Base-by-base conservation (phyloP, 2,888 invertebrate genomes). In the Spicauda simplicius region DNA sequence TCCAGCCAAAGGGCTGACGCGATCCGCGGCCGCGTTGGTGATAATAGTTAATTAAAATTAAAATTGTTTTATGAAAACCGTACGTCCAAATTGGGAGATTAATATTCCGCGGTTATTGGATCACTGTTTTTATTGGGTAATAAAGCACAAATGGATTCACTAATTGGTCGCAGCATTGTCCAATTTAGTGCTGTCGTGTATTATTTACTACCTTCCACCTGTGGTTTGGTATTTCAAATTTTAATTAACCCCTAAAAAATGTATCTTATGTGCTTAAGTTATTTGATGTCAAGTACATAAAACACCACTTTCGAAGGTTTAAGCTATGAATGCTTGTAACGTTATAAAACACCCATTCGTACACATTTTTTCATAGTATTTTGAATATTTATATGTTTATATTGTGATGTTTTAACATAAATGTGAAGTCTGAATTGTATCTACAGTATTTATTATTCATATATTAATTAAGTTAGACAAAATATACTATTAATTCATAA, bases 1-100 rank as follows among this genome's bases (percentile, higher is more conserved):
- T 75, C 75, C 76, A 78, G 77, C 77, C 78, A 82, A 84, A 84
- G 78, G 80, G 74, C 73, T 70, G 70, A 77, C 74, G 74, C 72
- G 77, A 76, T 78, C 76, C 73, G 80, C 73, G 79, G 77, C 74
- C 73, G 74, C 73, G 75, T 79, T 76, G 72, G 76, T 76, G 75
- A 79, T 83, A 84, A 78, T 82, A 81, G 80, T 87, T 89, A 85
- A 88, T 90, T 88, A 85, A 88, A 85, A 88, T 90, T 88, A 85
- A 88, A 89, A 86, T 84, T 81, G 80, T 84, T 87, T 84, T 80
- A 83, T 88, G 84, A 83, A 60, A 85, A 81, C 78, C 76, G 78
- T 81, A 78, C 81, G 80, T 84, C 82, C 81, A 79, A 83, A 85
- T 83, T 78, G 77, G 73, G 76, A 81, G 79, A 84, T 88, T 85